Evolutionary conservation across 2,888 invertebrate genomes (phyloP).

Genomic region (Allacma fusca): DNA sequence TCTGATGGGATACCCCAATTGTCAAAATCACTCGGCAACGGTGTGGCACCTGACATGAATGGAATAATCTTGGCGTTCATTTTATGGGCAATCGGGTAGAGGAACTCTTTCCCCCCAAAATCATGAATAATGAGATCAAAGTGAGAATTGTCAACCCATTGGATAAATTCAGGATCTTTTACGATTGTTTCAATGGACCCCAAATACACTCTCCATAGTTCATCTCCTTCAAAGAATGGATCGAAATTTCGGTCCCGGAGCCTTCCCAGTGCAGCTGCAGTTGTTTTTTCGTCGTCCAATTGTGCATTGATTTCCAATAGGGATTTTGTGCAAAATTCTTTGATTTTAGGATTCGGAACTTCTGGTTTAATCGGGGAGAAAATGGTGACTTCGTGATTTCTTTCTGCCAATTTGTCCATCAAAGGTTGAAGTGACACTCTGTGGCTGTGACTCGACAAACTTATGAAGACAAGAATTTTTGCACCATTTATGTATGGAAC

Average conservation of each 20-base stretch:
- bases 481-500: no score
- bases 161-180: neutral
- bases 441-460: neutral
- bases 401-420: neutral
- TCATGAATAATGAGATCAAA: neutral
- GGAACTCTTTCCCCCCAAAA: neutral
- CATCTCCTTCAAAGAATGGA: no score
- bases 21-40: neutral
- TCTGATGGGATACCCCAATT: neutral
- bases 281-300: neutral
- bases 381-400: slow-evolving; percentile 13
- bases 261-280: neutral
- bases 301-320: neutral
- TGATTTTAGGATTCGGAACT: neutral
- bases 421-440: neutral
- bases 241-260: neutral
- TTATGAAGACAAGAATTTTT: neutral
- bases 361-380: neutral
- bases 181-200: neutral
- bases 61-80: neutral
- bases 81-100: neutral
- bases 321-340: neutral
- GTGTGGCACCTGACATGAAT: neutral
- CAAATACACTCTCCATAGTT: no score
- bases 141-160: neutral